Percentiles rank a stretch among this genome's conserved stretches.
These are phyloP conservation scores for Noctuana brunneofusca DNA, from an alignment of 2,888 invertebrate genomes.

Conservation along the genomic window DNA sequence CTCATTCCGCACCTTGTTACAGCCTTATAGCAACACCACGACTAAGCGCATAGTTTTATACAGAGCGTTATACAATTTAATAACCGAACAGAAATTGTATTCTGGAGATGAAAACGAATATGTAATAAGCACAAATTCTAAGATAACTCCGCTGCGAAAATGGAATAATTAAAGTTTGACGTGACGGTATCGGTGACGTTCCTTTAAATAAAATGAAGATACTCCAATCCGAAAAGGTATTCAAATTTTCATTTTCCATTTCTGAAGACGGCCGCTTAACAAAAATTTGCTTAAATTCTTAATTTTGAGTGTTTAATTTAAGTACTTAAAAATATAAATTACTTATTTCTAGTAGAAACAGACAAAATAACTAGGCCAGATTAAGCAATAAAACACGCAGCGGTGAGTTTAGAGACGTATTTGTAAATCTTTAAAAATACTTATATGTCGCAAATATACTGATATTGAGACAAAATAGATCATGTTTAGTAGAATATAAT, in stretches of 20 bases:
- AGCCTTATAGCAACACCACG: constrained; percentile 8
- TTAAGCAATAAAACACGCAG: no score
- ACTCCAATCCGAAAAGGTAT: constrained; percentile 6
- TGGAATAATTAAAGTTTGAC: constrained; percentile 22
- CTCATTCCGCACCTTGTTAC: constrained; percentile 29
- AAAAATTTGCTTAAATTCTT: no score
- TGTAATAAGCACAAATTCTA: constrained; percentile 17
- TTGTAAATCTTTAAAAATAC: no score
- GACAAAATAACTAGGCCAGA: no score
- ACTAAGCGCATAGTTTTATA: constrained; percentile 6
- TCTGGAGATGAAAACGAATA: constrained; percentile 14
- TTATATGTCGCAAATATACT: no score
- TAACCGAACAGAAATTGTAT: constrained; percentile 18
- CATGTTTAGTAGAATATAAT: no score
- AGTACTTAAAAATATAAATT: no score
- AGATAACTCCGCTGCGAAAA: constrained; percentile 20
- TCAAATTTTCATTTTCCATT: no score
- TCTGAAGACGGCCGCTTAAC: no score
- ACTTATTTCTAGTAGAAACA: no score
- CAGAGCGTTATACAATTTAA: constrained; percentile 19
- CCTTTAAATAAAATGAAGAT: constrained; percentile 21
- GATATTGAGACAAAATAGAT: no score
- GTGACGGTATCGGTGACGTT: not conserved
- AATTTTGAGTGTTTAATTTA: not conserved
- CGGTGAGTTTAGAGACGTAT: no score